phyloP scores from a whole-genome alignment of 2,797 vertebrate species.

The Microtus obscurus region DNA sequence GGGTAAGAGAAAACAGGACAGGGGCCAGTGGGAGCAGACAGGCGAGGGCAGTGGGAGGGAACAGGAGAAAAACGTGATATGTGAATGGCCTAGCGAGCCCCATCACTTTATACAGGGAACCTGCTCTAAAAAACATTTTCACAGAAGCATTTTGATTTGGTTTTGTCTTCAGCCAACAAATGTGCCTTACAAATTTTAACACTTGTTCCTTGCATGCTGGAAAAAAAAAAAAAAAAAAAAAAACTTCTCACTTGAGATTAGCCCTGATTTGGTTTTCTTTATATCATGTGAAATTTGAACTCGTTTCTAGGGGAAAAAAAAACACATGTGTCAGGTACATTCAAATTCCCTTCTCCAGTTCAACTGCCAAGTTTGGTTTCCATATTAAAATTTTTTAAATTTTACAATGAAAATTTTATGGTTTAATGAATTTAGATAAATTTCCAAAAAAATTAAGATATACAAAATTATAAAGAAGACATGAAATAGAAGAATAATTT shows the following conservation, averaged over 20 bases:
- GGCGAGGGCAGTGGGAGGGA: neutral
- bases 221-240: neutral
- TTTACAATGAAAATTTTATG: neutral
- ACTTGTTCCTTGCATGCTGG: neutral
- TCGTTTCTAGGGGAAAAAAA: neutral
- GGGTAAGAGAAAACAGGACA: no score
- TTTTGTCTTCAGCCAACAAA: neutral
- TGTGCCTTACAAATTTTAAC: neutral
- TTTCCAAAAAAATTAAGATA: neutral
- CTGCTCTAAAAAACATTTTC: neutral
- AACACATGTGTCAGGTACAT: neutral
- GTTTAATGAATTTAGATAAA: constrained; percentile 25
- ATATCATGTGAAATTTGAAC: neutral
- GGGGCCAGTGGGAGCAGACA: accelerated
- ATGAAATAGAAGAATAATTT: neutral
- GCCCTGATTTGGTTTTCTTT: neutral
- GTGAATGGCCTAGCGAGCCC: accelerated
- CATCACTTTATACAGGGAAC: neutral
- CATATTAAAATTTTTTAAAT: neutral
- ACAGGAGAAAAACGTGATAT: neutral
- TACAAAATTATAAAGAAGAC: neutral
- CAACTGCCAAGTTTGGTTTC: constrained; percentile 23
- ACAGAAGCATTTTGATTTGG: neutral
- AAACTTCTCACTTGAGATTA: neutral
- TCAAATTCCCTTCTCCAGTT: neutral